Evolutionary conservation across 2,113 vertebrate genomes (phyloP).

Genomic region (Callorhinus ursinus): DNA sequence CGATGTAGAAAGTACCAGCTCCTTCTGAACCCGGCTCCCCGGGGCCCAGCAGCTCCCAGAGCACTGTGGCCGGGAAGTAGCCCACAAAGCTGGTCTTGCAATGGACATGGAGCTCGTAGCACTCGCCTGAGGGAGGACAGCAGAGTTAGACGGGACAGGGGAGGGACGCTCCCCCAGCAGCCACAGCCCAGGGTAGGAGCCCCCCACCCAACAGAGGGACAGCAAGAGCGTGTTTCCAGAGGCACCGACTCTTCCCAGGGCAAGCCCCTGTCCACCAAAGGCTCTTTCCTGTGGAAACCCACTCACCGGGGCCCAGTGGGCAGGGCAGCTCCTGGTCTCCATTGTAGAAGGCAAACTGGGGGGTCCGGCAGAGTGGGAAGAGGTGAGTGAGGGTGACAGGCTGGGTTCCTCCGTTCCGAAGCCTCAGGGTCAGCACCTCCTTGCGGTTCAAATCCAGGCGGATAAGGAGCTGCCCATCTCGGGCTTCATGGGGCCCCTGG

Average conservation of each 20-base stretch:
- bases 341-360: constrained; percentile 76
- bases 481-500: constrained; percentile 66
- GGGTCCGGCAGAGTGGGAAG: constrained; percentile 68
- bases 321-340: constrained; percentile 78
- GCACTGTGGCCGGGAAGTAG: constrained; percentile 84
- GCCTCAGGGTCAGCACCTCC: constrained; percentile 78
- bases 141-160: neutral
- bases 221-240: neutral
- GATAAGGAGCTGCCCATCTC: constrained; percentile 84
- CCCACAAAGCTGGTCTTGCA: constrained; percentile 86
- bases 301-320: constrained; percentile 87
- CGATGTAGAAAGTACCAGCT: constrained; percentile 87
- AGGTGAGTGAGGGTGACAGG: constrained; percentile 86
- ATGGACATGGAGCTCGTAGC: constrained; percentile 85
- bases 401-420: constrained; percentile 86
- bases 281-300: neutral
- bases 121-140: constrained; percentile 81
- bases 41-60: constrained; percentile 61
- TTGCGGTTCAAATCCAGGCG: constrained; percentile 75
- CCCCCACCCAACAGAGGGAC: neutral
- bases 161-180: neutral
- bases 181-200: neutral
- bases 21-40: constrained; percentile 16
- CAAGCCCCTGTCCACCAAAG: neutral
- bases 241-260: neutral